A percentile compares a stretch with the other conserved stretches of the same genome.
These are phyloP conservation scores for Mastigias papua DNA, from an alignment of 30 jellyfish, hydroid and myxozoan genomes.

Conservation along the genomic window DNA sequence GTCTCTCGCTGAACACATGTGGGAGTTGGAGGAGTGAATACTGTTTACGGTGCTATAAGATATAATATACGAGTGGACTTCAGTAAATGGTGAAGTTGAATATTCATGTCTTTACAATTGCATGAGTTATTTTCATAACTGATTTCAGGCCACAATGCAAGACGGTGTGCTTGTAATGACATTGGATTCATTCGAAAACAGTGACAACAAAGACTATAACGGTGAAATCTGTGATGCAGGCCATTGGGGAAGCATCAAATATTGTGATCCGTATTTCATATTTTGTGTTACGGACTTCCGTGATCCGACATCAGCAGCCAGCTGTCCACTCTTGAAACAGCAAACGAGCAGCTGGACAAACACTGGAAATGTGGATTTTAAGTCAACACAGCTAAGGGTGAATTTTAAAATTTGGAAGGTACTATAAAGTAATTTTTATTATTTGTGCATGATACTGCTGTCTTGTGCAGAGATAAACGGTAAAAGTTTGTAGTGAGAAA, in stretches of 20 bases:
- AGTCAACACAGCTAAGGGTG: neutral
- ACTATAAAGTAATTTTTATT: too few relatives aligned
- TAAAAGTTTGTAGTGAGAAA: too few relatives aligned
- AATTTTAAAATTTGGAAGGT: constrained; percentile 16
- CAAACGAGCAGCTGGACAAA: constrained; percentile 13
- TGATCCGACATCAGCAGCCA: constrained; percentile 21
- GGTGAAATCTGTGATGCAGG: constrained; percentile 21
- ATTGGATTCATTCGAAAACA: constrained; percentile 13
- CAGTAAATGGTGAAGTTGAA: too few relatives aligned
- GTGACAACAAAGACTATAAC: constrained; percentile 9
- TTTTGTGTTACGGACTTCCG: constrained; percentile 36
- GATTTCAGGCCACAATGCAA: constrained; percentile 31
- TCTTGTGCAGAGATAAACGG: too few relatives aligned
- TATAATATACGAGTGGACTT: too few relatives aligned
- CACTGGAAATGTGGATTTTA: constrained; percentile 15
- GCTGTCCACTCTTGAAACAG: constrained; percentile 15
- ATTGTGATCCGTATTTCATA: constrained; percentile 53
- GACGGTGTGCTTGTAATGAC: constrained; percentile 19
- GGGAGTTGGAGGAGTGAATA: too few relatives aligned
- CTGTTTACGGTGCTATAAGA: too few relatives aligned
- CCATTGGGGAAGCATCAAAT: neutral
- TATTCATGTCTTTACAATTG: too few relatives aligned
- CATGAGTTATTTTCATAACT: neutral
- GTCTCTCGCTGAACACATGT: too few relatives aligned
- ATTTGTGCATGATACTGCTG: too few relatives aligned